Conservation (phyloP, 2,888 invertebrate species). For the Uloborus plumipes region DNA sequence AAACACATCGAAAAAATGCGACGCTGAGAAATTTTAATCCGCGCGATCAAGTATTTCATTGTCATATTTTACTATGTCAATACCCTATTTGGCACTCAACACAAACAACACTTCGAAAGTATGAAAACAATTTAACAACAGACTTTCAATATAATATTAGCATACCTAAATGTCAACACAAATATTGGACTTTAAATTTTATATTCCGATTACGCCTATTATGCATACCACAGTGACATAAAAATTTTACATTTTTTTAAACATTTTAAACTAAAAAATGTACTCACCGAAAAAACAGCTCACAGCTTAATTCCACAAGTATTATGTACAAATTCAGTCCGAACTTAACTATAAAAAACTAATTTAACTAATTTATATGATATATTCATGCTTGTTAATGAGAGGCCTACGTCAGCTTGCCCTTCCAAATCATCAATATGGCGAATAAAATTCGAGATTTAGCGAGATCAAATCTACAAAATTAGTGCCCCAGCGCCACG, state of each 20-base stretch:
- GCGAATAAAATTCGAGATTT: constrained; percentile 66
- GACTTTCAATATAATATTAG: neutral
- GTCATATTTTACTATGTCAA: constrained; percentile 62
- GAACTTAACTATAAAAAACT: constrained; percentile 43
- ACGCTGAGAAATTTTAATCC: constrained; percentile 62
- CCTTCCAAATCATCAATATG: constrained; percentile 65
- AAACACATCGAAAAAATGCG: constrained; percentile 57
- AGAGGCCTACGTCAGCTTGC: constrained; percentile 63
- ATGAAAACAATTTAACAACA: constrained; percentile 8
- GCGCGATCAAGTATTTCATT: constrained; percentile 49
- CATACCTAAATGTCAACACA: too few relatives aligned
- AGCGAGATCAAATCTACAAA: constrained; percentile 65
- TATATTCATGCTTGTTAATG: constrained; percentile 62
- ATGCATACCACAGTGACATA: constrained; percentile 54
- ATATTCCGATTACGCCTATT: constrained; percentile 59
- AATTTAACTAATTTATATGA: constrained; percentile 41
- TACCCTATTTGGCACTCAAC: constrained; percentile 63
- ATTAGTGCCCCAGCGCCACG: constrained; percentile 65
- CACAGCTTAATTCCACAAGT: constrained; percentile 18
- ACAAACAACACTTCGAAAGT: constrained; percentile 38
- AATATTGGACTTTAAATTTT: constrained; percentile 20
- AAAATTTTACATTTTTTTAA: constrained; percentile 45
- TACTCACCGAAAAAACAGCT: constrained; percentile 47
- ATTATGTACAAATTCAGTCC: constrained; percentile 25
- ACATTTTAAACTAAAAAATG: constrained; percentile 42